phyloP scores from a whole-genome alignment of 2,113 vertebrate genomes.

The Sceloporus undulatus region DNA sequence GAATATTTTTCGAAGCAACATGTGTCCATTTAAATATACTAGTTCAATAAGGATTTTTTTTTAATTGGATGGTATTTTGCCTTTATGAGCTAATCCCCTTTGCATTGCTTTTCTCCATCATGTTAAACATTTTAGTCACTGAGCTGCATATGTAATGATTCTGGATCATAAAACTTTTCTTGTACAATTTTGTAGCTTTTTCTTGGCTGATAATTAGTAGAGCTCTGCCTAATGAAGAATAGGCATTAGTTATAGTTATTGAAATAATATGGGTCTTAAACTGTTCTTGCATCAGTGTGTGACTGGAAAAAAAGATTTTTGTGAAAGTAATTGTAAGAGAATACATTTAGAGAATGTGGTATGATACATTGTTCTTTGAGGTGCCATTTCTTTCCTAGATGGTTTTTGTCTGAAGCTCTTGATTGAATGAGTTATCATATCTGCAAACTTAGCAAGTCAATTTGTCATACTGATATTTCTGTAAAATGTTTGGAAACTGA shows the following conservation, averaged over 20 bases:
- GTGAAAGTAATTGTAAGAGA: neutral
- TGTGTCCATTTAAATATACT: neutral
- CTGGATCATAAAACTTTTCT: slow-evolving; percentile 7
- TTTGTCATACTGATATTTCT: slow-evolving; percentile 65
- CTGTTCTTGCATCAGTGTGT: neutral
- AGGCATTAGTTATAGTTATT: slow-evolving; percentile 11
- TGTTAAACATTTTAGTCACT: slow-evolving; percentile 54
- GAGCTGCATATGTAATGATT: slow-evolving; percentile 46
- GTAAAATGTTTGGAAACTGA: slow-evolving; percentile 55
- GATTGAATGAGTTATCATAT: slow-evolving; percentile 68
- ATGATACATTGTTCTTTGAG: slow-evolving; percentile 15
- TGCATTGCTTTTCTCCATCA: neutral
- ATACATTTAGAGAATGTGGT: neutral
- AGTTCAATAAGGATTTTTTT: slow-evolving; percentile 1
- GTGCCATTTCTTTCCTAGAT: slow-evolving; percentile 27
- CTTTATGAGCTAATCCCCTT: slow-evolving; percentile 28
- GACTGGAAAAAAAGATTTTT: neutral
- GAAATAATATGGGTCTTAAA: neutral
- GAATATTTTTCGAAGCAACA: neutral
- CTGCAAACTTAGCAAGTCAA: slow-evolving; percentile 54
- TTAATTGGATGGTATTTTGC: neutral
- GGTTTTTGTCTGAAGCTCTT: slow-evolving; percentile 54
- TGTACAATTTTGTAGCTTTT: slow-evolving; percentile 24
- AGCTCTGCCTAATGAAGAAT: neutral
- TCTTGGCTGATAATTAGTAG: slow-evolving; percentile 31